Evolutionary conservation across 2,113 vertebrate species (phyloP), one percentile per base, ranked within the genome.

Genomic region (Megatriorchis doriae): DNA sequence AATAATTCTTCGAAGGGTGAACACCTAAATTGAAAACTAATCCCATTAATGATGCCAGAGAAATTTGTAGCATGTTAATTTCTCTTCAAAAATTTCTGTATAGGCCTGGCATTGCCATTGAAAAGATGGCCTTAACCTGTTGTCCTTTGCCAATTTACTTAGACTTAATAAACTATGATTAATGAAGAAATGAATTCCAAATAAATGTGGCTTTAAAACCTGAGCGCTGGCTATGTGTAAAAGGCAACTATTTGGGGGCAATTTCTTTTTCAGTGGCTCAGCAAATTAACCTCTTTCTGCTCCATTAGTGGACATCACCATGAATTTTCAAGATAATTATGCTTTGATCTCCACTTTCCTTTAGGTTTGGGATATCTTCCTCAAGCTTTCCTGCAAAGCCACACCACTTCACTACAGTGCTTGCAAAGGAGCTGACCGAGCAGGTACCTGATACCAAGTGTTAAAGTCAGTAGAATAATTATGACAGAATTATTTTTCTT

Each of bases 401-500:
- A 55, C 18, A 16, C 11, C 0, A 3, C 18, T 77, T 72, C 42
- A 17, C 47, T 40, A 9, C 4, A 0, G 9, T 34, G 25, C 29
- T 58, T 88, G 56, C 53, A 62, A 52, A 73, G 26, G 32, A 47
- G 25, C 22, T 71, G 40, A 59, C 15, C 13, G 47, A 66, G 22
- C 20, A 67, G 19, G 15, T 0, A 5, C 16, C 34, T 21, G 10
- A 43, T 43, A 5, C 25, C 26, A 61, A 16, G 9, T 26, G 15
- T 61, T 56, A 23, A 50, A 71, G 9, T 45, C 61, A 87, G 20
- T 15, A 52, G 21, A 72, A 80, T 31, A 50, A 50, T 52, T 52
- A 26, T 9, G 50, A 52, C 50, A 62, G 21, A 31, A 58, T 10
- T 0, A 15, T 50, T 78, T 45, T 82, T 62, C 16, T n/a, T 34